These are phyloP conservation scores for Aphelocoma californica DNA, from an alignment of 2,797 vertebrate genomes.

Conservation along the genomic window DNA sequence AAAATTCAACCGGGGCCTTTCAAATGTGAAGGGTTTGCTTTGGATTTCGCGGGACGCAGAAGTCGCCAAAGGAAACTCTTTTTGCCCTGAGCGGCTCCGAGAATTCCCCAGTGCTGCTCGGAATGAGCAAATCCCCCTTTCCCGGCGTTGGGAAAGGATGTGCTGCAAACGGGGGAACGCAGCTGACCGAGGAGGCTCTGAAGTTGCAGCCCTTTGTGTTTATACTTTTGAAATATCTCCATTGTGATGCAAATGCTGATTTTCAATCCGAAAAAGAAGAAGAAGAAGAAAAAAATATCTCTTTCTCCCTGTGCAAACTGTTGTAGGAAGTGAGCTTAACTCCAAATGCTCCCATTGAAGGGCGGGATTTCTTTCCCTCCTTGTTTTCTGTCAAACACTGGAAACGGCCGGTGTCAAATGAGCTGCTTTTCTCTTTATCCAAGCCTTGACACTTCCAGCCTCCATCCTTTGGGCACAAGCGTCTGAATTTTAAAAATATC, in stretches of 20 bases:
- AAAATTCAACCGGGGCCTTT: neutral
- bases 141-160: constrained; percentile 15
- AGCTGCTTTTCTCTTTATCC: neutral
- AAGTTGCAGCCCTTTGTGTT: constrained; percentile 73
- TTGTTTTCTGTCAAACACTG: constrained; percentile 18
- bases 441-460: neutral
- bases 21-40: neutral
- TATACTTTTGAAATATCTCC: constrained; percentile 77
- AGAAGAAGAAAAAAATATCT: neutral
- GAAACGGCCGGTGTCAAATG: neutral
- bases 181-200: constrained; percentile 65
- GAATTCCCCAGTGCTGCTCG: constrained; percentile 2
- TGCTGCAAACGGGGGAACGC: constrained; percentile 7
- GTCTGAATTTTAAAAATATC: neutral
- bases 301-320: constrained; percentile 45
- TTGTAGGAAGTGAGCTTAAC: constrained; percentile 57
- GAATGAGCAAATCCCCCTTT: constrained; percentile 24
- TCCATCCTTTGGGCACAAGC: neutral
- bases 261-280: constrained; percentile 44
- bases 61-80: neutral
- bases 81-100: neutral
- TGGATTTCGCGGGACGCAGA: neutral
- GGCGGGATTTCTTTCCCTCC: neutral
- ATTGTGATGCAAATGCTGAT: constrained; percentile 80
- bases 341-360: constrained; percentile 34